Evolutionary conservation across 2,888 invertebrate species (phyloP).

Genomic region (Tetanocera ferruginea): DNA sequence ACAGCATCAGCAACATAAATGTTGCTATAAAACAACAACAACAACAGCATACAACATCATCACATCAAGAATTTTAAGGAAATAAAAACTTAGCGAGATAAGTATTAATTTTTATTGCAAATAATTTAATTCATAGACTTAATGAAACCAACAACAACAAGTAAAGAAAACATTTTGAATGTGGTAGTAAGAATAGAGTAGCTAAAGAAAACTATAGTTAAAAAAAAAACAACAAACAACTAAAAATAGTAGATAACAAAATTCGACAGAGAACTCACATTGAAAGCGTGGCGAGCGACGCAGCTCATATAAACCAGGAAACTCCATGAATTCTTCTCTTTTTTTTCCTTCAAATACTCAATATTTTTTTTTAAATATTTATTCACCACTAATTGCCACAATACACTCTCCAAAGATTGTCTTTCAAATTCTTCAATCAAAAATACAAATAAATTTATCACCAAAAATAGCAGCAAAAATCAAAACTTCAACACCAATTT

Average conservation of each 20-base stretch:
- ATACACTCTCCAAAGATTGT: neutral
- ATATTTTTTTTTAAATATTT: neutral
- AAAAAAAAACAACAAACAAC: neutral
- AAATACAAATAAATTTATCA: neutral
- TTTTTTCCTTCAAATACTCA: neutral
- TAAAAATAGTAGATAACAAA: neutral
- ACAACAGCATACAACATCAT: conserved; percentile 54
- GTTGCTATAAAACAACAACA: too few relatives aligned
- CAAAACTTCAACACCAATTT: neutral
- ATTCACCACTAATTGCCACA: neutral
- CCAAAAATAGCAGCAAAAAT: neutral
- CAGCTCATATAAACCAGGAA: neutral
- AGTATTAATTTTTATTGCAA: conserved; percentile 14
- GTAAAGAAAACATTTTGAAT: conserved; percentile 16
- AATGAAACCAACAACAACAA: conserved; percentile 21
- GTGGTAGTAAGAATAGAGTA: neutral
- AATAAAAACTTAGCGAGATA: neutral
- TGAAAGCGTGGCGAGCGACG: neutral
- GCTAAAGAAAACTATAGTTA: neutral
- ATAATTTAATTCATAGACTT: conserved; percentile 32
- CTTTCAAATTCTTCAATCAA: neutral
- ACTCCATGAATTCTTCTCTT: neutral
- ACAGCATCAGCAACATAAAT: conserved; percentile 51
- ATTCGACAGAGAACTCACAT: neutral
- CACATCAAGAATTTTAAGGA: conserved; percentile 46